Conservation (phyloP, 2,113 vertebrate species). For the Caranx ignobilis region DNA sequence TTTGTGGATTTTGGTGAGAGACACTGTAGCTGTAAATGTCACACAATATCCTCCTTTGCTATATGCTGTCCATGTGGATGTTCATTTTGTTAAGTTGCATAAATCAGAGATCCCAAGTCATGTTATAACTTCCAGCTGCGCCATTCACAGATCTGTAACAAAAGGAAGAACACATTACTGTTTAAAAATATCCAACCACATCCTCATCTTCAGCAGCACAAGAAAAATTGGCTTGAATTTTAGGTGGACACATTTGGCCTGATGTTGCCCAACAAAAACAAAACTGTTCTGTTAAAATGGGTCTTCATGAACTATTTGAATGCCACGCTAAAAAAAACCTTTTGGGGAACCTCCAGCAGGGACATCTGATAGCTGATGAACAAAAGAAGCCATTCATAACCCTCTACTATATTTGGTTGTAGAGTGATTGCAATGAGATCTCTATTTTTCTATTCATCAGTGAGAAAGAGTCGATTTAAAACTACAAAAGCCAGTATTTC, state of each 20-base stretch:
- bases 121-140: neutral
- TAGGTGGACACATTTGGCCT: neutral
- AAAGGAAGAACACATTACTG: conserved; percentile 19
- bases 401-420: conserved; percentile 1
- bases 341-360: neutral
- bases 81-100: conserved; percentile 41
- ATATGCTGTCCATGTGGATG: neutral
- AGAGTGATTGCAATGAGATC: neutral
- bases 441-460: neutral
- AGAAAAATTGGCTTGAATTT: neutral
- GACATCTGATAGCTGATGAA: conserved; percentile 13
- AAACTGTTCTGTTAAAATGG: neutral
- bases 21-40: conserved; percentile 14
- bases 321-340: neutral
- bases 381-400: conserved; percentile 49
- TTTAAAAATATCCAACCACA: neutral
- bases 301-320: conserved; percentile 7
- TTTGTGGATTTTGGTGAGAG: conserved; percentile 14
- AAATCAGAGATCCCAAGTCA: conserved; percentile 1
- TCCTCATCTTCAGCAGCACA: neutral
- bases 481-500: neutral
- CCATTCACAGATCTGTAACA: conserved; percentile 46
- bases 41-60: conserved; percentile 35
- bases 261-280: neutral
- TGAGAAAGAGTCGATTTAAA: neutral